Conservation (phyloP, 2,888 invertebrate species). For the Drosophila setosimentum region DNA sequence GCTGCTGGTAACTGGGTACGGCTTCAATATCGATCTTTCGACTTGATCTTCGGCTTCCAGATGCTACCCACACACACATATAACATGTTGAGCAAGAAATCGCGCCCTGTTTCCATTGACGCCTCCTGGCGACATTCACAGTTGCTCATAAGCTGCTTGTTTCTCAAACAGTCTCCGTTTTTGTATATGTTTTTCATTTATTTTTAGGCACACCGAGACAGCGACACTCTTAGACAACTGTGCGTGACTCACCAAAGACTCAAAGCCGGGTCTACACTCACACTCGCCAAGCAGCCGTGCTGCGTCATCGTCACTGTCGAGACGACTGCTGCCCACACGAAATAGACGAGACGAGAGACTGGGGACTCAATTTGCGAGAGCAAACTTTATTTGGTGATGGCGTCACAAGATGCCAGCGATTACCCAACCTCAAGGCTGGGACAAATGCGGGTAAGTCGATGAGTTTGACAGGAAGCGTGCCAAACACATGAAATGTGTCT, state of each 20-base stretch:
- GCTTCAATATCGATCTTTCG: conserved; percentile 45
- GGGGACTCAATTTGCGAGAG: conserved; percentile 25
- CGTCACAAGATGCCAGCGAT: conserved; percentile 83
- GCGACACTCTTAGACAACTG: conserved; percentile 20
- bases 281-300: conserved; percentile 29
- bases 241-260: conserved; percentile 63
- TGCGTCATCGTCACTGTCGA: conserved; percentile 61
- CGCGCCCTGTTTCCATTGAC: conserved; percentile 58
- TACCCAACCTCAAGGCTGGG: conserved; percentile 85
- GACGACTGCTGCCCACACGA: conserved; percentile 63
- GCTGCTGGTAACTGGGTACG: conserved; percentile 51
- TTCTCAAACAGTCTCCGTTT: conserved; percentile 22
- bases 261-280: conserved; percentile 67
- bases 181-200: conserved; percentile 37
- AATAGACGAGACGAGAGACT: conserved; percentile 2
- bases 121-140: conserved; percentile 68
- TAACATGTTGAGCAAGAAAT: conserved; percentile 31
- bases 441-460: conserved; percentile 85
- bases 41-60: conserved; percentile 44
- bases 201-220: conserved; percentile 45
- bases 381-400: conserved; percentile 81
- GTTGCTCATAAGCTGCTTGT: conserved; percentile 35
- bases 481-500: conserved; percentile 17
- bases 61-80: conserved; percentile 48
- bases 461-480: conserved; percentile 44